Percentiles rank a stretch among this genome's conserved stretches.
These are phyloP conservation scores for Chrysolina americana DNA, from an alignment of 2,888 invertebrate genomes.

Conservation along the genomic window DNA sequence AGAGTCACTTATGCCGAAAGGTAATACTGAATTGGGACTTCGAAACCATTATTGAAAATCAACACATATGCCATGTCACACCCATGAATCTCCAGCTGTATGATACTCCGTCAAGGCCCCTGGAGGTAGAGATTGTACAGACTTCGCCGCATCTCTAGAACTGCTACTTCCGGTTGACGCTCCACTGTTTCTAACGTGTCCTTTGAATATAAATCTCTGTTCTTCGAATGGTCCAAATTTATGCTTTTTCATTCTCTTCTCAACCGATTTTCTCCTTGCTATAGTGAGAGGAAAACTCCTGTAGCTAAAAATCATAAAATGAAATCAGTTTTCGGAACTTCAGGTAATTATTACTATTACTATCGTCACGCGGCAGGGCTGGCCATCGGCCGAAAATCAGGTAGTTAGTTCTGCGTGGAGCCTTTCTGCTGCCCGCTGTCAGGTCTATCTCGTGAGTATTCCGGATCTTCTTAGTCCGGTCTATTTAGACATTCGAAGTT, in stretches of 20 bases:
- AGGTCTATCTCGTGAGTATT: too few relatives aligned
- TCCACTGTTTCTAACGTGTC: background rate
- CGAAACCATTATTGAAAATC: too few relatives aligned
- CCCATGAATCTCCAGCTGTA: background rate
- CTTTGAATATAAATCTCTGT: background rate
- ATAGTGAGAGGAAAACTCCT: background rate
- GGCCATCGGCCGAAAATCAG: too few relatives aligned
- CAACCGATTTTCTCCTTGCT: background rate
- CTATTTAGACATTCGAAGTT: too few relatives aligned
- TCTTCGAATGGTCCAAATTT: background rate
- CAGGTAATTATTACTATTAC: too few relatives aligned
- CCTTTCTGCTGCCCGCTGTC: too few relatives aligned
- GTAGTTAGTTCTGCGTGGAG: too few relatives aligned
- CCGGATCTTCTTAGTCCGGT: too few relatives aligned
- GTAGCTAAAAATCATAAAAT: background rate
- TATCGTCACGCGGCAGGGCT: too few relatives aligned
- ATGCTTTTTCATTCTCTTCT: slow-evolving; percentile 5
- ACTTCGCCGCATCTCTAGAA: background rate
- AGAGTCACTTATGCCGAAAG: too few relatives aligned
- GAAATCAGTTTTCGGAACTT: background rate
- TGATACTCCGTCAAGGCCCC: background rate
- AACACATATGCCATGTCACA: too few relatives aligned
- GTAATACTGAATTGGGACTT: too few relatives aligned
- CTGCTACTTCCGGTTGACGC: background rate
- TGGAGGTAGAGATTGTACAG: background rate